A percentile compares a stretch with the other conserved stretches of the same genome.
Conservation (phyloP, 2,797 vertebrate species). For the Falco columbarius region DNA sequence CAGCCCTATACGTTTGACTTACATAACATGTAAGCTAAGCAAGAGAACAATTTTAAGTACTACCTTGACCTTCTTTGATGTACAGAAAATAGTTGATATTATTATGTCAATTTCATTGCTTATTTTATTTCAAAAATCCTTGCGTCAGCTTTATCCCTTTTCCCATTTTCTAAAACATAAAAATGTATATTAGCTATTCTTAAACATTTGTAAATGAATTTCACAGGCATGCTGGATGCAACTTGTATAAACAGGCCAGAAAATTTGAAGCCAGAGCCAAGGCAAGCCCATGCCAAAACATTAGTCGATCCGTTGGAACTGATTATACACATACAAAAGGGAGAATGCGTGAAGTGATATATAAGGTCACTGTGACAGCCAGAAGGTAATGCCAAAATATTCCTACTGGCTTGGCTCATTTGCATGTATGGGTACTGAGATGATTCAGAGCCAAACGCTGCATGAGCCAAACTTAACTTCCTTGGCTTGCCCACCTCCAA, state of each 20-base stretch:
- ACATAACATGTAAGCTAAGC: not conserved
- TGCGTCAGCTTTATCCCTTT: not conserved
- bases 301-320: slow-evolving; percentile 65
- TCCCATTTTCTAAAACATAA: not conserved
- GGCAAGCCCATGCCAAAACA: slow-evolving; percentile 26
- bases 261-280: slow-evolving; percentile 42
- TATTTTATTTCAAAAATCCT: not conserved
- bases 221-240: slow-evolving; percentile 17
- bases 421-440: slow-evolving; percentile 8
- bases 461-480: slow-evolving; percentile 55
- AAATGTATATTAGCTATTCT: slow-evolving; percentile 18
- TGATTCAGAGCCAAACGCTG: slow-evolving; percentile 36
- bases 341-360: slow-evolving; percentile 59
- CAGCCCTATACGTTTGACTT: not conserved
- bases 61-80: not conserved
- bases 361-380: slow-evolving; percentile 76
- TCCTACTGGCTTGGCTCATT: slow-evolving; percentile 64
- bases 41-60: not conserved
- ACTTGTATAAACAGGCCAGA: not conserved
- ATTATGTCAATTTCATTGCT: not conserved
- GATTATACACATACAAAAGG: slow-evolving; percentile 62
- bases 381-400: slow-evolving; percentile 67
- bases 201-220: slow-evolving; percentile 57
- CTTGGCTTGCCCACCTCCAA: slow-evolving; percentile 63
- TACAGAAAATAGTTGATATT: not conserved